These are phyloP conservation scores for Falco berigora DNA, from an alignment of 2,797 vertebrate species.

Conservation along the genomic window DNA sequence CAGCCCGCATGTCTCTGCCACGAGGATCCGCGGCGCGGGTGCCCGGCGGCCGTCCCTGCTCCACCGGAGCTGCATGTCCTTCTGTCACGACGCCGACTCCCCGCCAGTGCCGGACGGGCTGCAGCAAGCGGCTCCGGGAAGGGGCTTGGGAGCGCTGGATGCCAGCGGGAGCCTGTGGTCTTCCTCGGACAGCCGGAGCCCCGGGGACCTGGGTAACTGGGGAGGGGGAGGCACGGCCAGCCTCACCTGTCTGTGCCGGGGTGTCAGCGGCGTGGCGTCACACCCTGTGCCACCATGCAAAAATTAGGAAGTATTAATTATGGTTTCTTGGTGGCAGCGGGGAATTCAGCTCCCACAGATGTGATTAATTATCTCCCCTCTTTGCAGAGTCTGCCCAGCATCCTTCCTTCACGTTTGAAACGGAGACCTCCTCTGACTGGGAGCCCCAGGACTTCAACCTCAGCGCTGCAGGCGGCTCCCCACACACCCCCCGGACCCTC, in stretches of 20 bases:
- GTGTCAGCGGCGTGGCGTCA: rapidly evolving
- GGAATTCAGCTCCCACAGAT: background rate
- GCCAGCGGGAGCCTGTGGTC: constrained; percentile 65
- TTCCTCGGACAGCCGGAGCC: constrained; percentile 79
- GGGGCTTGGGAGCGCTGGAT: background rate
- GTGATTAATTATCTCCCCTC: background rate
- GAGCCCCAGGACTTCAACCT: background rate
- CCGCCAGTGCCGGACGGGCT: background rate
- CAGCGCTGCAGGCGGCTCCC: background rate
- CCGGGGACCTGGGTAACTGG: constrained; percentile 72
- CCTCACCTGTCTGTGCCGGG: rapidly evolving
- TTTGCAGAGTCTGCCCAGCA: constrained; percentile 63
- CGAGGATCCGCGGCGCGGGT: background rate
- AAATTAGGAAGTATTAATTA: background rate
- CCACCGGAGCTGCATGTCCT: constrained; percentile 48
- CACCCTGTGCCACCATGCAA: rapidly evolving
- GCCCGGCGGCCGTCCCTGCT: constrained; percentile 66
- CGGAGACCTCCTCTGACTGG: constrained; percentile 77
- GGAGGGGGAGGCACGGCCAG: background rate
- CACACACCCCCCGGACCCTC: background rate
- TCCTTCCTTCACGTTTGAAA: constrained; percentile 74
- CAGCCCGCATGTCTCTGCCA: background rate
- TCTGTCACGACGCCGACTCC: constrained; percentile 45
- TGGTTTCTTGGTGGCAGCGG: background rate
- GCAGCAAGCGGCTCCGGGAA: background rate